Base-by-base conservation (phyloP, 1,140 invertebrate species). In the Pararge aegeria region DNA sequence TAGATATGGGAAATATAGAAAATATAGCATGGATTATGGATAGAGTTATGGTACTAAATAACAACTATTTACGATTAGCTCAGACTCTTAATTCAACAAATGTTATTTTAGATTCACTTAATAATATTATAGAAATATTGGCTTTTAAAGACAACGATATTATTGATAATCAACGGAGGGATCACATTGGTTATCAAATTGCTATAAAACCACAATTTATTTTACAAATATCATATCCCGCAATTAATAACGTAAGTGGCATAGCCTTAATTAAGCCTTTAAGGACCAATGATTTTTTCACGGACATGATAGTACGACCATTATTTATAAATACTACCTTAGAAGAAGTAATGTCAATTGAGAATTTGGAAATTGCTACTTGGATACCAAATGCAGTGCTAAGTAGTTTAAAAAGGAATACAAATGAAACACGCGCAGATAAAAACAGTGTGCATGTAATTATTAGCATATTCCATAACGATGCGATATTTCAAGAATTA, bases 61-160 rank as follows among this genome's bases (percentile, higher is more conserved):
- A 70, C 34, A 64, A 64, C n/a, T 86, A 87, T 51, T 73, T 92
- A 40, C 75, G 70, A 44, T 73, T 89, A 64, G 83, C 91, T 5
- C 83, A 89, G 61, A 81, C 81, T 13, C 71, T 92, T 20, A 92
- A 92, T 63, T 91, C 91, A 9, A 92, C 91, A 2, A 92, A 92
- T 68, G 81, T 90, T 18, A 81, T 92, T 27, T 67, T 92, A 20
- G 90, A 92, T 67, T 85, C 90, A 1, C 75, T 92, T 29, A 90
- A 89, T 69, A 75, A 73, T 48, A 81, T 90, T 19, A 75, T 90
- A 52, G 78, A 87, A 67, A 75, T 80, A 52, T 76, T 83, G 38
- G 72, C 76, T 20, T 48, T 70, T 54, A 73, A 61, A 61, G 75
- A 66, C 21, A 55, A 52, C 19, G 40, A 9, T 24, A n/a, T 18